Conservation (phyloP, 2,113 vertebrate species). For the Phasianus colchicus region DNA sequence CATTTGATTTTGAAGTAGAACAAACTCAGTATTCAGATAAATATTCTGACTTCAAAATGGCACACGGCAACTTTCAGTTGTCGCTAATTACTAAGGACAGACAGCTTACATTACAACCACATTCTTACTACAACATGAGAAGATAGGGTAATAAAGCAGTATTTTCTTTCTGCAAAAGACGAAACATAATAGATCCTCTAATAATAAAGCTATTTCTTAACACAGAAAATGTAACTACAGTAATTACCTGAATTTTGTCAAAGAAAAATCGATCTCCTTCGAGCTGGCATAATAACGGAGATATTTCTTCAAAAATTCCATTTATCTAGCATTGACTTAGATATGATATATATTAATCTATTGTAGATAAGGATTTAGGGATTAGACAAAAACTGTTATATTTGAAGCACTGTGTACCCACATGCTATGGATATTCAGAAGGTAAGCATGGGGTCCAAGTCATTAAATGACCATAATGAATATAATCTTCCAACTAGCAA, state of each 20-base stretch:
- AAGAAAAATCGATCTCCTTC: not conserved
- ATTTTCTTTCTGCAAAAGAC: not conserved
- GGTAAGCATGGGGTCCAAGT: not conserved
- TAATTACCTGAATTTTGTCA: not conserved
- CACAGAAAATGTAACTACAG: not conserved
- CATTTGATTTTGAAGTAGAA: not conserved
- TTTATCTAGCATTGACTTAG: not conserved
- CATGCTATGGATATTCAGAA: not conserved
- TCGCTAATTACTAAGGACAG: not conserved
- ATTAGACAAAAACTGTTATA: not conserved
- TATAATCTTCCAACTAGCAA: not conserved
- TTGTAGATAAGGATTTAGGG: not conserved
- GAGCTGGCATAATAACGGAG: not conserved
- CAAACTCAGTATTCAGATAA: not conserved
- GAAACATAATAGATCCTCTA: not conserved
- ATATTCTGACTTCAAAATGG: conserved; percentile 7
- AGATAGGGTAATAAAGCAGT: not conserved
- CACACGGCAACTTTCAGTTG: not conserved
- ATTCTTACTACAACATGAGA: not conserved
- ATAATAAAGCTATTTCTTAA: not conserved
- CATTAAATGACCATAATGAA: not conserved
- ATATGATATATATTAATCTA: not conserved
- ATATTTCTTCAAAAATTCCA: not conserved
- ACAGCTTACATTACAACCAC: not conserved
- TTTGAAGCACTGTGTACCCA: not conserved